Conservation (phyloP, 2,888 invertebrate genomes). For the Minunthozetes semirufus region DNA sequence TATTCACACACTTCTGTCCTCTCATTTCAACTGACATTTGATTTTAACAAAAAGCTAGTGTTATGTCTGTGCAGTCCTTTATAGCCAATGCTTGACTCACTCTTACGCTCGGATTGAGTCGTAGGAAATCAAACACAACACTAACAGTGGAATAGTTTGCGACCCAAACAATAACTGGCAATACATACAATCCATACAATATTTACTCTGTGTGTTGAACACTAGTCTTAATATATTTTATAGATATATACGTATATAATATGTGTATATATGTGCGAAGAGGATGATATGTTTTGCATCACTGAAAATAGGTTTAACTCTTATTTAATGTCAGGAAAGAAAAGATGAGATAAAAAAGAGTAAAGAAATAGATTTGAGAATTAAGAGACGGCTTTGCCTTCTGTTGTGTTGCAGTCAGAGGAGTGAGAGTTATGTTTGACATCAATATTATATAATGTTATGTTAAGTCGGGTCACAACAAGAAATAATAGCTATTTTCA, state of each 20-base stretch:
- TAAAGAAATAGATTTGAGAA: conserved; percentile 1
- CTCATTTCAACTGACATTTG: conserved; percentile 6
- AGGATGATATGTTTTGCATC: conserved; percentile 9
- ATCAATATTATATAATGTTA: conserved; percentile 4
- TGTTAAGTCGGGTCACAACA: neutral
- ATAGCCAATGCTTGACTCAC: neutral
- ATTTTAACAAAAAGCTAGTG: neutral
- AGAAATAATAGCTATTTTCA: neutral
- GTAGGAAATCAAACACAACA: neutral
- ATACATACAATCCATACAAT: neutral
- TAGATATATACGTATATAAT: neutral
- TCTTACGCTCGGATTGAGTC: neutral
- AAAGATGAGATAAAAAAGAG: neutral
- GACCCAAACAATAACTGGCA: conserved; percentile 6
- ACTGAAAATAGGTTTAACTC: conserved; percentile 15
- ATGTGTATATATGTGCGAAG: neutral
- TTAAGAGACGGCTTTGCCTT: neutral
- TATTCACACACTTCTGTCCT: neutral
- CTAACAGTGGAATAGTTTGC: neutral
- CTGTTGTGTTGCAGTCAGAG: neutral
- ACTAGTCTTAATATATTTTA: neutral
- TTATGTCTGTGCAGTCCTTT: neutral
- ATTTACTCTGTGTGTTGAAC: neutral
- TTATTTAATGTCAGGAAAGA: neutral
- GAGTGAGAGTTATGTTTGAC: neutral